phyloP scores from a whole-genome alignment of 2,113 vertebrate species.

The Sylvia atricapilla region DNA sequence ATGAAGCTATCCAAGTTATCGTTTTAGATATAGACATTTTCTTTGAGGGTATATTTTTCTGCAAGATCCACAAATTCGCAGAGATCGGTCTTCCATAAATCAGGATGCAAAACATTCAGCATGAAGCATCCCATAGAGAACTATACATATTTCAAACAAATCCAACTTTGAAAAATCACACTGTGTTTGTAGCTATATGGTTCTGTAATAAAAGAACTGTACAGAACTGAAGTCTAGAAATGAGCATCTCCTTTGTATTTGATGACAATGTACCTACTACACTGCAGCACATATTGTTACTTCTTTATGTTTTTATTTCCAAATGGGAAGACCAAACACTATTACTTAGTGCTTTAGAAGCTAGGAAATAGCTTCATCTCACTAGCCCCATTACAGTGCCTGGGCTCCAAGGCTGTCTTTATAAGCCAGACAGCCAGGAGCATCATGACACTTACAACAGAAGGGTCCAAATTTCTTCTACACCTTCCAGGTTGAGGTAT shows the following conservation, averaged over 20 bases:
- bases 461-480: neutral
- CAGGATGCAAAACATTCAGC: neutral
- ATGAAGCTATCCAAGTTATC: neutral
- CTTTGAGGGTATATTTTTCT: neutral
- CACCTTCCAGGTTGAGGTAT: neutral
- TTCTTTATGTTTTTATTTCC: neutral
- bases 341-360: neutral
- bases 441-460: fast-evolving
- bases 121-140: neutral
- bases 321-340: neutral
- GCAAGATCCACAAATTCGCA: neutral
- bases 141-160: neutral
- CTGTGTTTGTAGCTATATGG: neutral
- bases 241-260: neutral
- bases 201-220: neutral
- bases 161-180: neutral
- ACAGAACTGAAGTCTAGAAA: neutral
- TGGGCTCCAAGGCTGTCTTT: no score
- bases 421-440: neutral
- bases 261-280: neutral
- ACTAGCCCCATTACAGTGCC: neutral
- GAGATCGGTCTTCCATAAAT: neutral
- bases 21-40: neutral
- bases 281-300: neutral
- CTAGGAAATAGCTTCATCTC: neutral